These are phyloP conservation scores for Lepidothrix coronata DNA, from an alignment of 2,113 vertebrate genomes.

Conservation along the genomic window DNA sequence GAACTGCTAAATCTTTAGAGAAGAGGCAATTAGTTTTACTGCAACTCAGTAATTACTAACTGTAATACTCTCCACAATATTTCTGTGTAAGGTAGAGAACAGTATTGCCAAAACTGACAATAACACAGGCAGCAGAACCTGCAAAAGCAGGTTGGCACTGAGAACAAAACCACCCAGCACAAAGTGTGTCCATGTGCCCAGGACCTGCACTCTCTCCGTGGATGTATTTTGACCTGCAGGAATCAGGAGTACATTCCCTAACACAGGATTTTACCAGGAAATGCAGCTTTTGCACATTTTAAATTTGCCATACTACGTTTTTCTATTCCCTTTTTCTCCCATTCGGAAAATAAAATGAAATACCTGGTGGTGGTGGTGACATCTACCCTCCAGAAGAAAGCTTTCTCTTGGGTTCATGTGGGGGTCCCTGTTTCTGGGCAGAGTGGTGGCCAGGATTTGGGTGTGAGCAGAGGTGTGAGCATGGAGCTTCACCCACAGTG, in stretches of 20 bases:
- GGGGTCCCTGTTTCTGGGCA: neutral
- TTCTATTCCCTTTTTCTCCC: neutral
- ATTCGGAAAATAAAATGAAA: neutral
- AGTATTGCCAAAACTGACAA: neutral
- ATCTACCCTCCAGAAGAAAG: neutral
- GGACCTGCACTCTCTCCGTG: neutral
- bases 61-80: neutral
- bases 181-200: neutral
- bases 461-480: neutral
- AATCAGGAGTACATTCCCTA: neutral
- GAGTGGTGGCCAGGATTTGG: neutral
- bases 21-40: conserved; percentile 43
- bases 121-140: neutral
- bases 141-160: neutral
- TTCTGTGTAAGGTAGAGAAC: neutral
- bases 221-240: neutral
- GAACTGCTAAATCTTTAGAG: conserved; percentile 39
- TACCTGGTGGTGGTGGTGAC: neutral
- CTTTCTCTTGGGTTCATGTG: neutral
- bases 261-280: neutral
- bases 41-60: conserved; percentile 32
- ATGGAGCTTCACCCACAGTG: rapidly evolving
- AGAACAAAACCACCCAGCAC: neutral
- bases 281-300: neutral
- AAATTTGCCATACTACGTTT: neutral